Conservation (phyloP, 92 coral and sea anemone species). For the Bergia sp. region DNA sequence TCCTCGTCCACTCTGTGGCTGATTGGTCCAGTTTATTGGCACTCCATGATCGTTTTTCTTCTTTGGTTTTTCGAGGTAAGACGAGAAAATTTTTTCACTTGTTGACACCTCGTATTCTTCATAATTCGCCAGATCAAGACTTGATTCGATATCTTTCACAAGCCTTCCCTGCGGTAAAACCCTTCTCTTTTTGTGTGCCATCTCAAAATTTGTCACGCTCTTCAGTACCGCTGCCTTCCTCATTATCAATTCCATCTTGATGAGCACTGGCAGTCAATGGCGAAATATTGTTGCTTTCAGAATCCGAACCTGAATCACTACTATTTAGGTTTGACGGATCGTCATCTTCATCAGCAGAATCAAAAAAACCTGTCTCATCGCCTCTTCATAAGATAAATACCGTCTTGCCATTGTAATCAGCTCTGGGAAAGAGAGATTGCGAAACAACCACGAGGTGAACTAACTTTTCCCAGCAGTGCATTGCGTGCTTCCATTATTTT, state of each 20-base stretch:
- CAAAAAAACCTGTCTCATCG: background rate
- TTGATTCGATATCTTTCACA: constrained; percentile 1
- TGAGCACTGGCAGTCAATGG: constrained; percentile 7
- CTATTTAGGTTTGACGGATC: background rate
- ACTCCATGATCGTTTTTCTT: background rate
- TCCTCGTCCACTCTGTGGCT: background rate
- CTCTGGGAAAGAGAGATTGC: background rate
- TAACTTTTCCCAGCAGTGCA: background rate
- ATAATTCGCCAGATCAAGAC: background rate
- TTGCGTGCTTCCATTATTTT: background rate
- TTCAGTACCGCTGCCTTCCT: background rate
- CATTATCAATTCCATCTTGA: background rate
- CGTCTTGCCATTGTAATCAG: background rate
- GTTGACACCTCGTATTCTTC: background rate
- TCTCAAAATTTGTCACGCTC: background rate
- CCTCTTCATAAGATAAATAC: background rate
- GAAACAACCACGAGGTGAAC: background rate
- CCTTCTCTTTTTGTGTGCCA: background rate
- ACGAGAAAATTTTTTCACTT: background rate
- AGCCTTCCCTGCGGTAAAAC: background rate
- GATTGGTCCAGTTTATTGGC: constrained; percentile 1
- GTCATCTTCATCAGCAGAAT: background rate
- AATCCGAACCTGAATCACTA: background rate
- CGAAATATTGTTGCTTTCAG: constrained; percentile 2
- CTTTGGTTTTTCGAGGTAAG: background rate